phyloP scores from a whole-genome alignment of 2,797 vertebrate genomes.

The Neostethus bicornis region DNA sequence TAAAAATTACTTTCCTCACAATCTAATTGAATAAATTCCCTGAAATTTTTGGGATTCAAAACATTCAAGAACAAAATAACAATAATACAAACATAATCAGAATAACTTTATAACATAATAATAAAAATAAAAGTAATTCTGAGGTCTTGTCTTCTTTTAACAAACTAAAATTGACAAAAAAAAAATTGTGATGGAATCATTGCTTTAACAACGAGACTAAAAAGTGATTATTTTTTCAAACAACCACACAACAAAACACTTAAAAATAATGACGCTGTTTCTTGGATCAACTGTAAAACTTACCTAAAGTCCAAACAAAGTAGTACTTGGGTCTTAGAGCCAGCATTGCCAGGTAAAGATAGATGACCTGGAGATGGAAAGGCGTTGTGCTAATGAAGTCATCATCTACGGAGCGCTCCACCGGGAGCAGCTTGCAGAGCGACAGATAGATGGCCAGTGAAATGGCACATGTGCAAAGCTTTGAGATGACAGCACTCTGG shows the following conservation, averaged over 20 bases:
- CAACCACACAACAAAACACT: not conserved
- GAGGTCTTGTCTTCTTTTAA: not conserved
- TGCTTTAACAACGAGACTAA: not conserved
- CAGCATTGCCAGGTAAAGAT: slow-evolving; percentile 93
- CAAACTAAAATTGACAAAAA: not conserved
- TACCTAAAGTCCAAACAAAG: slow-evolving; percentile 97
- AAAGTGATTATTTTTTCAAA: not conserved
- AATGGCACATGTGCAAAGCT: slow-evolving; percentile 88
- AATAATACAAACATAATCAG: too few species aligned
- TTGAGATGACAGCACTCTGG: slow-evolving; percentile 89
- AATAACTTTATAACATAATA: too few species aligned
- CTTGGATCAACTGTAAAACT: slow-evolving; percentile 52
- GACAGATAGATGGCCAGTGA: slow-evolving; percentile 90
- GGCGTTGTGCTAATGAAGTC: slow-evolving; percentile 85
- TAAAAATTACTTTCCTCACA: slow-evolving; percentile 21
- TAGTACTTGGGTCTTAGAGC: slow-evolving; percentile 97
- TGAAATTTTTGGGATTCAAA: slow-evolving; percentile 12
- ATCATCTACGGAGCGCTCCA: slow-evolving; percentile 87
- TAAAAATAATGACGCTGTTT: not conserved
- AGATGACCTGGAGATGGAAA: slow-evolving; percentile 85
- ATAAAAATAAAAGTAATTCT: not conserved
- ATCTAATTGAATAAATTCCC: not conserved
- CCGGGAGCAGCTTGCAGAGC: slow-evolving; percentile 86
- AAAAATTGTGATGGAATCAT: not conserved
- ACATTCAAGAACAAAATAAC: slow-evolving; percentile 4